Evolutionary conservation across 1,140 invertebrate species (phyloP), one percentile per base, ranked within the genome.

Genomic region (Adelges cooleyi): DNA sequence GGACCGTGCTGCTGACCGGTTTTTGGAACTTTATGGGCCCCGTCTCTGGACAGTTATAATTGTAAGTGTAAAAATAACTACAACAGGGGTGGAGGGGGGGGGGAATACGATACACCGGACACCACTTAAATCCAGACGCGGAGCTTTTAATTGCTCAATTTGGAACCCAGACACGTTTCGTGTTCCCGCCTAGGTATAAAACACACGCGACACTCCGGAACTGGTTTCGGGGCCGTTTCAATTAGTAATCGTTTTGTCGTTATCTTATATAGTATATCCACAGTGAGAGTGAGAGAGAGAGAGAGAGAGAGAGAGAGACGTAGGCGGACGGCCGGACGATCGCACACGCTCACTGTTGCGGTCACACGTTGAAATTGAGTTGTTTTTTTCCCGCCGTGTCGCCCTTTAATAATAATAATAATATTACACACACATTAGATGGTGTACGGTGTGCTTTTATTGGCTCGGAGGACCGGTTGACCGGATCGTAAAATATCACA

Each of bases 181-280:
- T 29, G 40, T 46, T 23, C 25, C 27, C 22, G 27, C 42, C 40
- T 42, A 56, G 44, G 44, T 17, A 44, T 44, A 8, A 48, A 48
- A 33, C 29, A 51, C 22, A 51, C 23, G 27, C 23, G 27, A 52
- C 17, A 33, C 23, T 17, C 27, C 10, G 13, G 17, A 62, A 62
- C 56, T 15, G 56, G 56, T 62, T 62, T 62, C n/a, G 4, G 1
- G 56, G 25, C 25, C 38, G 42, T 62, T 62, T 62, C 56, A 62
- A 62, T 62, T 62, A 62, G 42, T 62, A 62, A 62, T 62, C 56
- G 42, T 62, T 62, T 62, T 48, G 56, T 62, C 42, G 25, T 29
- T 10, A 33, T 33, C 29, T 33, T 33, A 33, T n/a, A n/a, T 33
- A 6, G 11, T 33, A 33, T 11, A 11, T 6, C 29, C 29, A 11